Conservation (phyloP, 2,888 invertebrate genomes). For the Sepioteuthis lessoniana region DNA sequence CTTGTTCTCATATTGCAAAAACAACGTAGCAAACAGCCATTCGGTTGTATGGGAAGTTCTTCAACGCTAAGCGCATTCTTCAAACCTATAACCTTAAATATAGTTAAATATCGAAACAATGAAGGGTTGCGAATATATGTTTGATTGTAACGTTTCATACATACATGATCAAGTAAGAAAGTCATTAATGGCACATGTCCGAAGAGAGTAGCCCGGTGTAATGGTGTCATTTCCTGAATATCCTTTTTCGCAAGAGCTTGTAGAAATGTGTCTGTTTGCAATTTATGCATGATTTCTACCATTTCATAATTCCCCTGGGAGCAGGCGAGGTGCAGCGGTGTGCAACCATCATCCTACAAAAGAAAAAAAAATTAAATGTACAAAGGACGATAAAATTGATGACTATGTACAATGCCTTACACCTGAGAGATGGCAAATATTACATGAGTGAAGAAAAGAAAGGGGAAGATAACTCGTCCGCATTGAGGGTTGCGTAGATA, state of each 20-base stretch:
- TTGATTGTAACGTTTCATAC: neutral
- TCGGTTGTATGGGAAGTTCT: no score
- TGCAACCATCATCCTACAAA: conserved; percentile 86
- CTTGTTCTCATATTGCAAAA: no score
- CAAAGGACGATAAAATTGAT: no score
- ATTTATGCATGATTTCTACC: conserved; percentile 87
- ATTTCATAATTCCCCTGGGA: conserved; percentile 89
- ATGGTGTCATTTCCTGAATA: conserved; percentile 90
- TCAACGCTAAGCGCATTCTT: no score
- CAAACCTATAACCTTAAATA: no score
- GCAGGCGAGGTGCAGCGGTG: conserved; percentile 91
- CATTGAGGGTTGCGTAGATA: no score
- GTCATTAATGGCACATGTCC: conserved; percentile 88
- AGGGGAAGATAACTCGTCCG: no score
- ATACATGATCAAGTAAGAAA: conserved; percentile 77
- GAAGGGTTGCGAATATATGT: neutral
- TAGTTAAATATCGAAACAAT: no score
- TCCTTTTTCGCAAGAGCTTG: conserved; percentile 85
- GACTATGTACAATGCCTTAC: no score
- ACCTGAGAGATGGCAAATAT: no score
- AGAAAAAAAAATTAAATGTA: neutral
- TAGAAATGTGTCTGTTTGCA: conserved; percentile 67
- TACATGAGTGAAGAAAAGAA: no score
- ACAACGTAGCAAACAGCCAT: no score
- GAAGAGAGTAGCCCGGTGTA: conserved; percentile 94